These are phyloP conservation scores for Nothoprocta pentlandii DNA, from an alignment of 2,113 vertebrate genomes.

Conservation along the genomic window DNA sequence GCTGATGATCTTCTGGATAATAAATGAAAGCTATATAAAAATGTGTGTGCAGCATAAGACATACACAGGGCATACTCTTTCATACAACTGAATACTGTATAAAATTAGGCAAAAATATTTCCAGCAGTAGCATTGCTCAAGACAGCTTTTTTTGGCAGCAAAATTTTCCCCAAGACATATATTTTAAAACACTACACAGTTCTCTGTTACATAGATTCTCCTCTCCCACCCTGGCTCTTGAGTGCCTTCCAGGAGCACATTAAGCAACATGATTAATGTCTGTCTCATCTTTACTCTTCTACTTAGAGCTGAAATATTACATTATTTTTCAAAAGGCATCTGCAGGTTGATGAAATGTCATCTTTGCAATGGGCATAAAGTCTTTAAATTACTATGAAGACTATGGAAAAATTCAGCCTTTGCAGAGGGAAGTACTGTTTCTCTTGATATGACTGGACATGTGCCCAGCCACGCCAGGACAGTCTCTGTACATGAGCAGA, in stretches of 20 bases:
- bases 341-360: constrained; percentile 17
- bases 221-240: neutral
- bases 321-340: constrained; percentile 52
- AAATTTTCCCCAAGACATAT: neutral
- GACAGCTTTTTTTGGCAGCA: constrained; percentile 18
- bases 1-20: neutral
- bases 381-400: constrained; percentile 20
- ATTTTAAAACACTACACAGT: neutral
- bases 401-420: neutral
- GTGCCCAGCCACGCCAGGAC: neutral
- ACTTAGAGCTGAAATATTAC: constrained; percentile 16
- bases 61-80: neutral
- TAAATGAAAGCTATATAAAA: neutral
- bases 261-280: constrained; percentile 53
- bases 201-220: constrained; percentile 11
- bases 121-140: neutral
- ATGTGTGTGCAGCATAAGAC: neutral
- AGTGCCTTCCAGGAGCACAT: constrained; percentile 31
- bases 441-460: neutral
- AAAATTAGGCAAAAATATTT: constrained; percentile 43
- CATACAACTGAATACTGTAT: constrained; percentile 40
- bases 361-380: constrained; percentile 22
- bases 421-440: neutral
- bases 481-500: neutral
- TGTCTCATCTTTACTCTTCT: constrained; percentile 27